These are phyloP conservation scores for Nasua narica DNA, from an alignment of 2,797 vertebrate species.

Conservation along the genomic window DNA sequence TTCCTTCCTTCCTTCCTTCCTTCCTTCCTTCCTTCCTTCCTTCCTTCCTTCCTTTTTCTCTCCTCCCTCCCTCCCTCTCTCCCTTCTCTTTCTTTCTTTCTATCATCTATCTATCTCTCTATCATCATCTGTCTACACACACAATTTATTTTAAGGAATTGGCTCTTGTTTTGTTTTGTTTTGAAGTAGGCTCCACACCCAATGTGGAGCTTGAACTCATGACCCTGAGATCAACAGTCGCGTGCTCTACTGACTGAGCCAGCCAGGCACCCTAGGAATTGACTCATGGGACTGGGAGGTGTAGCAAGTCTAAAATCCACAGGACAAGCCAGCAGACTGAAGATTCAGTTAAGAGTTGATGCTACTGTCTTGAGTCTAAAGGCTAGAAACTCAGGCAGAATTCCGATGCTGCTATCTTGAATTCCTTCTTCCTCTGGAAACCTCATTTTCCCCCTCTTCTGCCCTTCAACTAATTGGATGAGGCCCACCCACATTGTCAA, in stretches of 20 bases:
- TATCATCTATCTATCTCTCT: neutral
- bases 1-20: neutral
- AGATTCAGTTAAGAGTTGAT: neutral
- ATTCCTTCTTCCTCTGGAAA: neutral
- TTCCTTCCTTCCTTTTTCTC: too few species aligned
- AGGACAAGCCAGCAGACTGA: neutral
- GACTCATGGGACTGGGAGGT: neutral
- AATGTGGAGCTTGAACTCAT: neutral
- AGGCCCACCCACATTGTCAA: neutral
- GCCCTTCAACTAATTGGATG: neutral
- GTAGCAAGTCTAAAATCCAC: neutral
- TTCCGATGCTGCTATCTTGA: neutral
- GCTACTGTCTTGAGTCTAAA: neutral
- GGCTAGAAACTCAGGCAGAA: neutral
- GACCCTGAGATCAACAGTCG: neutral
- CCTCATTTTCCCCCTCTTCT: accelerated
- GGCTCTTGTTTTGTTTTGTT: neutral
- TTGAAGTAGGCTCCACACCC: neutral
- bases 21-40: too few species aligned
- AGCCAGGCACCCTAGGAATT: neutral
- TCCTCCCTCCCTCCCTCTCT: too few species aligned
- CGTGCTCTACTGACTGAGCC: neutral
- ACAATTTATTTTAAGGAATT: neutral
- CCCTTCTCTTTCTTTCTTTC: neutral
- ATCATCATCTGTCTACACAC: neutral